Evolutionary conservation across 2,797 vertebrate species (phyloP).

Genomic region (Amblyopsis hoosieri): DNA sequence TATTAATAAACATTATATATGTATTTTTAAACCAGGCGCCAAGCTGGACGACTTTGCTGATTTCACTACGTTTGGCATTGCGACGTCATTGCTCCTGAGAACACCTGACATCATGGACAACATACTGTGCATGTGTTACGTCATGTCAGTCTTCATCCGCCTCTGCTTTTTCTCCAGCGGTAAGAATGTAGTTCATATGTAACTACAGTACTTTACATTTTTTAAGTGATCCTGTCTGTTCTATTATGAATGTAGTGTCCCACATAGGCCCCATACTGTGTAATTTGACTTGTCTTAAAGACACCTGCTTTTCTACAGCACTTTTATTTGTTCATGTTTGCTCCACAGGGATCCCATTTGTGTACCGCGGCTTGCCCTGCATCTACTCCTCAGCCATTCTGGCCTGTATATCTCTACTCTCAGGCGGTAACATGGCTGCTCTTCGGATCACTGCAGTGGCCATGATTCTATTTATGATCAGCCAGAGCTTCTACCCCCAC

Average conservation of each 20-base stretch:
- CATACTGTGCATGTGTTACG: conserved; percentile 84
- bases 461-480: conserved; percentile 91
- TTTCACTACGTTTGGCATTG: conserved; percentile 93
- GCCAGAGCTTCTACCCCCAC: conserved; percentile 88
- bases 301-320: too few relatives aligned
- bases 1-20: not conserved
- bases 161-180: conserved; percentile 90
- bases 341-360: conserved; percentile 81
- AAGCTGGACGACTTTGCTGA: conserved; percentile 92
- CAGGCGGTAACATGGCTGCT: conserved; percentile 75
- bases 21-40: conserved; percentile 73
- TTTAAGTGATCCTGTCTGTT: too few relatives aligned
- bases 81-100: conserved; percentile 86
- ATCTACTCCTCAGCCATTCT: conserved; percentile 88
- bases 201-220: not conserved
- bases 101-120: conserved; percentile 80
- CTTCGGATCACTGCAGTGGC: conserved; percentile 78
- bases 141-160: conserved; percentile 84
- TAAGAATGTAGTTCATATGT: conserved; percentile 54
- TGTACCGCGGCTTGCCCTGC: conserved; percentile 90
- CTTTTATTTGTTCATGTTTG: not conserved
- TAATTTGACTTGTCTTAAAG: not conserved
- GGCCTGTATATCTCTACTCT: conserved; percentile 84
- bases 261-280: too few relatives aligned
- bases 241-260: too few relatives aligned